Evolutionary conservation across 2,888 invertebrate genomes (phyloP).

Genomic region (Erynnis tages): DNA sequence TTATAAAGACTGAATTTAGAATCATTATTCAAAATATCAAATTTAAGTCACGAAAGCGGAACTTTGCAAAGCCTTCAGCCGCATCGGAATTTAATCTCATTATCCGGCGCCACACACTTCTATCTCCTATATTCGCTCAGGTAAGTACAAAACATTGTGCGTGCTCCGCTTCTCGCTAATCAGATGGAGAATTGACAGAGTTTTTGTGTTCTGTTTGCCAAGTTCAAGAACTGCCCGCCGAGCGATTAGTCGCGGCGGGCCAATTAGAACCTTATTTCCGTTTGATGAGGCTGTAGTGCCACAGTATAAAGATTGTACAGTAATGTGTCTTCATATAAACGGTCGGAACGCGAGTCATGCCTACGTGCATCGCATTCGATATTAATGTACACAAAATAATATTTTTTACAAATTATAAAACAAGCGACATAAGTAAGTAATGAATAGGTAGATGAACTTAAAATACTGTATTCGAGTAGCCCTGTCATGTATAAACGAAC

Average conservation of each 20-base stretch:
- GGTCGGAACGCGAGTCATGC: no score
- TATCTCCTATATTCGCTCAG: constrained; percentile 1
- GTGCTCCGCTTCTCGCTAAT: constrained; percentile 25
- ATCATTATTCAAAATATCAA: no score
- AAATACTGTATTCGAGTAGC: no score
- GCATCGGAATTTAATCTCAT: constrained; percentile 22
- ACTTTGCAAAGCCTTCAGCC: constrained; percentile 2
- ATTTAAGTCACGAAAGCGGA: constrained; percentile 4
- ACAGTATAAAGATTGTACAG: no score
- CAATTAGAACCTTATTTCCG: constrained; percentile 34
- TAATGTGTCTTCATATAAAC: no score
- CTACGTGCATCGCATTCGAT: no score
- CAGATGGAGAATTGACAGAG: constrained; percentile 30
- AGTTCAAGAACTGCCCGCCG: constrained; percentile 22
- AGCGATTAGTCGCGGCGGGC: constrained; percentile 27
- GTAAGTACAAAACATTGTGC: constrained; percentile 9
- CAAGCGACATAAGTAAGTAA: no score
- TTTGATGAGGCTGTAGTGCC: constrained; percentile 31
- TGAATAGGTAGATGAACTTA: no score
- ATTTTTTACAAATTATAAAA: no score
- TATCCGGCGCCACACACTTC: constrained; percentile 16
- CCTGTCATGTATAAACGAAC: no score
- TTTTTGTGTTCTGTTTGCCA: constrained; percentile 25
- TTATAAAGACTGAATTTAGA: no score
- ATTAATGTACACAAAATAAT: no score